These are phyloP conservation scores for Muschampia plurimacula DNA, from an alignment of 2,888 invertebrate genomes.

Conservation along the genomic window DNA sequence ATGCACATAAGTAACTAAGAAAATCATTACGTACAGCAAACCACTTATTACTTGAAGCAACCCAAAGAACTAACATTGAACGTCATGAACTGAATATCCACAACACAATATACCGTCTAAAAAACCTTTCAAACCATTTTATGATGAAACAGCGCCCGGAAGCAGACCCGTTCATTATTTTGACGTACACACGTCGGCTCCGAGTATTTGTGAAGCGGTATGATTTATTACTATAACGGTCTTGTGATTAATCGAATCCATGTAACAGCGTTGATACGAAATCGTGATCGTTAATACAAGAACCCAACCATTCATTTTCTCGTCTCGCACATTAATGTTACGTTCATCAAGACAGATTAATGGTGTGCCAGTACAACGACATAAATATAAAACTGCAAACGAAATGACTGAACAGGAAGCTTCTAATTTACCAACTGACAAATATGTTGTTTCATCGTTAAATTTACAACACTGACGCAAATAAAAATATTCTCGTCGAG, in stretches of 20 bases:
- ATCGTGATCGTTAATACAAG: constrained; percentile 58
- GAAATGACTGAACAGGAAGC: constrained; percentile 29
- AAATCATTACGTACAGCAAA: too few species aligned
- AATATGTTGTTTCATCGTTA: constrained; percentile 26
- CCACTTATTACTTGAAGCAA: background rate
- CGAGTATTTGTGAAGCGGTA: constrained; percentile 67
- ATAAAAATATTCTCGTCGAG: constrained; percentile 13
- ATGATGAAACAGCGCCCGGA: constrained; percentile 67
- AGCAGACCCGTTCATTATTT: constrained; percentile 66
- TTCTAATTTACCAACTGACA: constrained; percentile 34
- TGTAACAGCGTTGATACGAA: constrained; percentile 56
- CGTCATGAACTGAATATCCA: background rate
- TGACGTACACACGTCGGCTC: constrained; percentile 63
- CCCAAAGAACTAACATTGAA: background rate
- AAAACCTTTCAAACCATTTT: constrained; percentile 63
- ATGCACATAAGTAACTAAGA: too few species aligned
- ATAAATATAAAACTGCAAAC: constrained; percentile 34
- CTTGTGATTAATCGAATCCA: constrained; percentile 74
- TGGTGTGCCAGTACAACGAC: constrained; percentile 17
- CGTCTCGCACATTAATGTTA: constrained; percentile 37
- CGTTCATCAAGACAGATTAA: constrained; percentile 36
- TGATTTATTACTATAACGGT: constrained; percentile 74
- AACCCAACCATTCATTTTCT: constrained; percentile 65
- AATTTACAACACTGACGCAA: constrained; percentile 15
- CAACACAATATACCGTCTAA: constrained; percentile 1